phyloP scores from a whole-genome alignment of 2,888 invertebrate species.

The Salpingus planirostris region DNA sequence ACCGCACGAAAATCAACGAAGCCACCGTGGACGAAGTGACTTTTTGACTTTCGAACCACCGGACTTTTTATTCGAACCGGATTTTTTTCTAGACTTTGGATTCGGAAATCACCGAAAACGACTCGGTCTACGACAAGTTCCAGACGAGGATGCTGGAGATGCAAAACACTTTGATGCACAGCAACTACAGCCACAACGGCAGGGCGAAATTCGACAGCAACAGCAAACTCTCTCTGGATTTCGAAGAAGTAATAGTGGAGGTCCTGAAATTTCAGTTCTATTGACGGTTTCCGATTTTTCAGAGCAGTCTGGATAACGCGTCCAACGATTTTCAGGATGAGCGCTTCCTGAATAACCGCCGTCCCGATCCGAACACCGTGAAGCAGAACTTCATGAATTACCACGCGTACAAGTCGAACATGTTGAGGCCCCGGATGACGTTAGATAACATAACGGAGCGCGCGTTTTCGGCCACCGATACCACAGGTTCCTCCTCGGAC shows the following conservation, averaged over 20 bases:
- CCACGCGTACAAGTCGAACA: conserved; percentile 6
- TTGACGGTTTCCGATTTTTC: conserved; percentile 4
- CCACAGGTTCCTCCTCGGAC: conserved; percentile 9
- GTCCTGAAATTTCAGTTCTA: not conserved
- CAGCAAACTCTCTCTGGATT: conserved; percentile 10
- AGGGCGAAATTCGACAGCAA: conserved; percentile 4
- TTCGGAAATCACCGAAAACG: conserved; percentile 1
- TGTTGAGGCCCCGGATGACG: not conserved
- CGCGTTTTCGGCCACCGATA: too few relatives aligned
- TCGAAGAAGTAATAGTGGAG: conserved; percentile 4
- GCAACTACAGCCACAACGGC: not conserved
- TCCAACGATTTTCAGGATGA: not conserved
- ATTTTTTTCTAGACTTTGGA: conserved; percentile 1
- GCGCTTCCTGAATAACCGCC: too few relatives aligned
- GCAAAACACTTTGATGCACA: conserved; percentile 5
- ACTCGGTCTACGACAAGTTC: conserved; percentile 4
- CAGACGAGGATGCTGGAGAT: conserved; percentile 8
- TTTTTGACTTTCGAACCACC: not conserved
- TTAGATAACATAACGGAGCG: too few relatives aligned
- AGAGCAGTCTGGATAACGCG: conserved; percentile 3
- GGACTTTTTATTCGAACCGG: not conserved
- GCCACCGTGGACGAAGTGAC: too few relatives aligned
- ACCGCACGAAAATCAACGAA: not conserved
- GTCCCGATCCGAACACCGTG: not conserved
- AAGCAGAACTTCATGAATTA: conserved; percentile 8